These are phyloP conservation scores for Rhynchonycteris naso DNA, from an alignment of 2,797 vertebrate genomes.

Conservation along the genomic window DNA sequence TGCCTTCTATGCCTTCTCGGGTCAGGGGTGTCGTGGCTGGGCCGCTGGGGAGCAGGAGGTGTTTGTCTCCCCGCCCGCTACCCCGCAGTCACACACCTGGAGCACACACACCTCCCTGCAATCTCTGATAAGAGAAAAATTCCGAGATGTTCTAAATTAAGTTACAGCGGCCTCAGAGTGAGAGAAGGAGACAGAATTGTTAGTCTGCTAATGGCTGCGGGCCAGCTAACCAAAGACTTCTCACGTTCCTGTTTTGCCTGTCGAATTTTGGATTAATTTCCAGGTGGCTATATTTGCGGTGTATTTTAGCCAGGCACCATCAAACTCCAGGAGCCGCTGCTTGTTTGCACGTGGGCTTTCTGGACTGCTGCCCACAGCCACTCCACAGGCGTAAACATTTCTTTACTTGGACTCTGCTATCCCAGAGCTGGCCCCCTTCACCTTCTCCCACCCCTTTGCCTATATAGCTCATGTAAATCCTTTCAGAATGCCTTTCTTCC, in stretches of 20 bases:
- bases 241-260: not conserved
- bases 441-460: not conserved
- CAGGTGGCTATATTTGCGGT: not conserved
- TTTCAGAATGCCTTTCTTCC: not conserved
- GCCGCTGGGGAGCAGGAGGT: too few relatives aligned
- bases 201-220: not conserved
- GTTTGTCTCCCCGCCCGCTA: not conserved
- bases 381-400: not conserved
- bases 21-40: not conserved
- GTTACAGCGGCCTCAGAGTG: not conserved
- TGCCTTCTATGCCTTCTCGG: not conserved
- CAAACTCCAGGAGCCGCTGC: not conserved
- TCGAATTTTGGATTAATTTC: not conserved
- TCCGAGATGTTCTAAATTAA: not conserved
- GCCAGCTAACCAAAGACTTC: not conserved
- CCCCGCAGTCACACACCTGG: not conserved
- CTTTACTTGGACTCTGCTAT: not conserved
- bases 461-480: not conserved
- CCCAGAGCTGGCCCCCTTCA: not conserved
- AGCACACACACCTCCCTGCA: not conserved
- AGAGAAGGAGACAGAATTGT: not conserved
- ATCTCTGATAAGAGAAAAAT: not conserved
- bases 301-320: not conserved
- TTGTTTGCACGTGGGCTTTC: not conserved
- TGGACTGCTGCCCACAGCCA: not conserved